phyloP scores from a whole-genome alignment of 2,797 vertebrate genomes.

The Craterocephalus amniculus region DNA sequence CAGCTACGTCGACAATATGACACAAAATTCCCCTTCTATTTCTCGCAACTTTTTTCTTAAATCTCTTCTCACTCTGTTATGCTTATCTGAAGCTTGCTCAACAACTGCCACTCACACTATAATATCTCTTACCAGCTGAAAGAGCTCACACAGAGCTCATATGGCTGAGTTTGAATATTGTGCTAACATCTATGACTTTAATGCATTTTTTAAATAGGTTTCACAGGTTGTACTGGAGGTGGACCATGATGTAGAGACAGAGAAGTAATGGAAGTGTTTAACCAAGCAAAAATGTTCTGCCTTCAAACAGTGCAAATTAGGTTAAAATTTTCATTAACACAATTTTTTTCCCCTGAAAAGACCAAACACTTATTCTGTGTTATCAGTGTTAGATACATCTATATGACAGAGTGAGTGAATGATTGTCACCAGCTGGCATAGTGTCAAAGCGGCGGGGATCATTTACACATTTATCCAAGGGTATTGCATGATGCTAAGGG shows the following conservation, averaged over 20 bases:
- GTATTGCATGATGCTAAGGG: not conserved
- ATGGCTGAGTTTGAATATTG: not conserved
- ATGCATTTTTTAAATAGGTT: no score
- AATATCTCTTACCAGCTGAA: not conserved
- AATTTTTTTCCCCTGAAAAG: no score
- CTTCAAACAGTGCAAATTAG: no score
- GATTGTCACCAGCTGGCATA: no score
- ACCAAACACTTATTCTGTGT: no score
- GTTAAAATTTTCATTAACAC: no score
- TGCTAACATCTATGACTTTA: not conserved
- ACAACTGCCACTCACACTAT: not conserved
- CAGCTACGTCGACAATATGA: not conserved
- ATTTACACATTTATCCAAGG: not conserved
- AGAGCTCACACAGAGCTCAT: not conserved
- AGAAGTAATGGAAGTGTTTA: no score
- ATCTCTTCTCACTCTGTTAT: not conserved
- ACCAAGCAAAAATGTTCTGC: no score
- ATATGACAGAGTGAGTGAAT: no score
- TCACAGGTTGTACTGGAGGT: no score
- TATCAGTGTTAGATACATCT: no score
- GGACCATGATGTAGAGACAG: no score
- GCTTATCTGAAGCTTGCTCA: not conserved
- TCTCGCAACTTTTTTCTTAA: not conserved
- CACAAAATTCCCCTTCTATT: not conserved
- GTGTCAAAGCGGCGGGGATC: not conserved